Evolutionary conservation across 2,113 vertebrate species (phyloP).

Genomic region (Catagonus wagneri): DNA sequence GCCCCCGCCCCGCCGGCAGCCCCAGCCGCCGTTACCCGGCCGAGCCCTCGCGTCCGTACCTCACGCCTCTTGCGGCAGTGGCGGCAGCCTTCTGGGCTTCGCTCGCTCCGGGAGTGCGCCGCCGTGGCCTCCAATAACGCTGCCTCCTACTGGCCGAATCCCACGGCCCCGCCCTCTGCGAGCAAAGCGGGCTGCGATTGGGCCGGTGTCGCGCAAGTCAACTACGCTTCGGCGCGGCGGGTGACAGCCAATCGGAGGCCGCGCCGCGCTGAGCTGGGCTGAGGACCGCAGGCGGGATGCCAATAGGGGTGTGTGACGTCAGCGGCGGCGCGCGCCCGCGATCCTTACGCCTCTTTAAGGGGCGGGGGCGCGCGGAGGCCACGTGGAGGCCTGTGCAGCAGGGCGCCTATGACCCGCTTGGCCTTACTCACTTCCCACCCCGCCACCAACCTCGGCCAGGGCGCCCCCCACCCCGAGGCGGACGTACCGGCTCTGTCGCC

Average conservation of each 20-base stretch:
- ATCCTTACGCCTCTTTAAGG: background rate
- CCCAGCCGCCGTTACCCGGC: constrained; percentile 41
- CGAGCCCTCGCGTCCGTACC: background rate
- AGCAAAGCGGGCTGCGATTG: constrained; percentile 78
- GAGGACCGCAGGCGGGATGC: background rate
- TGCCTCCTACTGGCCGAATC: constrained; percentile 71
- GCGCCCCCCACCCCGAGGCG: background rate
- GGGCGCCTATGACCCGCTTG: fast-evolving
- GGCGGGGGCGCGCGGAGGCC: background rate
- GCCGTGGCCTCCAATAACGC: constrained; percentile 80
- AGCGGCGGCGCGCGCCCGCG: fast-evolving
- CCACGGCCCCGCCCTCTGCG: background rate
- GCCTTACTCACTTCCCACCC: too few species aligned
- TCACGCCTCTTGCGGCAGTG: constrained; percentile 54
- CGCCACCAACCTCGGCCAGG: fast-evolving
- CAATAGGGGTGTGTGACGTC: background rate
- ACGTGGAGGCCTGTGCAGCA: fast-evolving
- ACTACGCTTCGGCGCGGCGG: constrained; percentile 58
- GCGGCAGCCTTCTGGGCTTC: background rate
- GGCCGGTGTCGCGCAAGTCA: constrained; percentile 65
- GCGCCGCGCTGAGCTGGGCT: too few species aligned
- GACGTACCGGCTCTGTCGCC: background rate
- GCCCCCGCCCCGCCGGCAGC: background rate
- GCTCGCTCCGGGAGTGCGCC: constrained; percentile 75
- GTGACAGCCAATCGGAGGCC: constrained; percentile 74